Evolutionary conservation across 2,888 invertebrate species (phyloP).

Genomic region (Epinotia nisella): DNA sequence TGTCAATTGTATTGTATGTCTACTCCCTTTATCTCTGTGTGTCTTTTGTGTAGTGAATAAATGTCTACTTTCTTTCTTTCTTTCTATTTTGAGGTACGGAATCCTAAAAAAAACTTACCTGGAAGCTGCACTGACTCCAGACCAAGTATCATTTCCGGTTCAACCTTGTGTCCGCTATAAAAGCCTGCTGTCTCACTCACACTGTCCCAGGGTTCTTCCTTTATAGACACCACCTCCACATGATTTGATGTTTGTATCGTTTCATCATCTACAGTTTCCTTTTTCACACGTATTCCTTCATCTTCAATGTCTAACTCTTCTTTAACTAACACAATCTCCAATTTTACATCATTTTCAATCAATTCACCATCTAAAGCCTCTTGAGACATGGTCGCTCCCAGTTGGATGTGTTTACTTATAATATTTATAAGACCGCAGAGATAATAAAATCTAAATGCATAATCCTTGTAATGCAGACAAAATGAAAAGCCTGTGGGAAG

Average conservation of each 20-base stretch:
- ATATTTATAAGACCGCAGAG: background rate
- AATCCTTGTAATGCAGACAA: background rate
- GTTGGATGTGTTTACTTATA: background rate
- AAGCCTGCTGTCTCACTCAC: background rate
- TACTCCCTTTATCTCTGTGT: no score
- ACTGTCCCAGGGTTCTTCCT: slow-evolving; percentile 5
- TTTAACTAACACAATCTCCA: slow-evolving; percentile 2
- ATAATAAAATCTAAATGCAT: background rate
- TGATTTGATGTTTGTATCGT: background rate
- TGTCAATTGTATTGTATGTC: no score
- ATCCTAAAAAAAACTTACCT: no score
- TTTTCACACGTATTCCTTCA: background rate
- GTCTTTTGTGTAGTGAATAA: no score
- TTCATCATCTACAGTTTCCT: background rate
- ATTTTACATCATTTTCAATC: background rate
- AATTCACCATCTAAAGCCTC: background rate
- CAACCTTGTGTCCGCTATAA: background rate
- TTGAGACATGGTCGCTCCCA: background rate
- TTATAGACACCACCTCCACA: background rate
- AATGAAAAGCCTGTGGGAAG: background rate
- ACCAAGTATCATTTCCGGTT: background rate
- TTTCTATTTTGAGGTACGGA: no score
- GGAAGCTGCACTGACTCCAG: background rate
- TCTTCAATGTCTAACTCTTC: background rate
- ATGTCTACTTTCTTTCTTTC: no score